phyloP scores from a whole-genome alignment of 2,888 invertebrate genomes.

The Melanchra persicariae region DNA sequence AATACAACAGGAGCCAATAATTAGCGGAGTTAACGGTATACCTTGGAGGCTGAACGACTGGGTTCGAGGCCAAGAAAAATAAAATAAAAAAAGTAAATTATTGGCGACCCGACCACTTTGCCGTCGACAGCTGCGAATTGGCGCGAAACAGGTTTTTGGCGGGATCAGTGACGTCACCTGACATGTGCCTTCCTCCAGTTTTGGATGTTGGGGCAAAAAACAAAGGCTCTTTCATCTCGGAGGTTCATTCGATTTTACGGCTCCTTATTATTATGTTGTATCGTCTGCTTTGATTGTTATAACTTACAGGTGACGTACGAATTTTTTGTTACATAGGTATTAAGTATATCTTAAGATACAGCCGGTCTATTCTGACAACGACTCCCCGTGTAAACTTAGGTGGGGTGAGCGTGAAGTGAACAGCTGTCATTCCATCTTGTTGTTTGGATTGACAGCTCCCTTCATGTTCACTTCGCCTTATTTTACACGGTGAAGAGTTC shows the following conservation, averaged over 20 bases:
- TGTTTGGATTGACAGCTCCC: no score
- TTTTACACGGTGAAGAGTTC: no score
- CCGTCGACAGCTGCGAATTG: conserved; percentile 89
- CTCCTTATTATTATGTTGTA: conserved; percentile 73
- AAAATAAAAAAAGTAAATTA: conserved; percentile 80
- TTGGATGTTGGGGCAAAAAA: conserved; percentile 80
- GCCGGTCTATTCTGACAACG: no score
- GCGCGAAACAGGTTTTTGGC: conserved; percentile 88
- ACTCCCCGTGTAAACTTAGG: no score
- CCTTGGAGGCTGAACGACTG: conserved; percentile 79
- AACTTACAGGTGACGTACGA: conserved; percentile 63
- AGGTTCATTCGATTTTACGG: conserved; percentile 81
- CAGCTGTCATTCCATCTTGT: no score
- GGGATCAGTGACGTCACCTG: conserved; percentile 86
- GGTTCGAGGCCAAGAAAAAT: conserved; percentile 74
- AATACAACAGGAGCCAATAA: conserved; percentile 71
- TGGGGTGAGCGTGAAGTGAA: no score
- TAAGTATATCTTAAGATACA: not conserved
- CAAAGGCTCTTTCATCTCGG: conserved; percentile 75
- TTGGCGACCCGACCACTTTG: conserved; percentile 80
- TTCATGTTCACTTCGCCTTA: no score
- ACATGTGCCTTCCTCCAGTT: conserved; percentile 84
- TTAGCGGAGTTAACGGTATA: conserved; percentile 85
- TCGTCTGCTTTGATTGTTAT: conserved; percentile 59
- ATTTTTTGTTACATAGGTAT: conserved; percentile 8